Base-by-base conservation (phyloP, 1,140 invertebrate genomes). In the Ostrea denselamellosa region DNA sequence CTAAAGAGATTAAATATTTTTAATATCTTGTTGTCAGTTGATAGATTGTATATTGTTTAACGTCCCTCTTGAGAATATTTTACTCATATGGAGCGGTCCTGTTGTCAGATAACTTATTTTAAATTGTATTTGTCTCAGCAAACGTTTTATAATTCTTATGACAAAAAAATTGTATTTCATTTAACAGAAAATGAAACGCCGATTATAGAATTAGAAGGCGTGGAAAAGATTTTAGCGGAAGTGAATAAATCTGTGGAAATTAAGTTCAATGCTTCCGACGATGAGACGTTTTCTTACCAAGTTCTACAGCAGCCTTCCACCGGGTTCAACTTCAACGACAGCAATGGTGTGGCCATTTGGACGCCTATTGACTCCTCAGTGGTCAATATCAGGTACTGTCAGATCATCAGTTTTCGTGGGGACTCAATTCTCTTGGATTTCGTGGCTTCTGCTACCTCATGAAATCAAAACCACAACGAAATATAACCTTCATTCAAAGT, bases 331-430 rank as follows among this genome's bases (percentile, higher is more conserved):
- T 54, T 65, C 28, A 34, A 88, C 52, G 77, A 5, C 65, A 51
- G 54, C 17, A 52, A 28, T 4, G 87, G 87, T 68, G 54, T 68
- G 22, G 34, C 83, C 8, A 85, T 52, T n/a, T 88, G 87, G 87
- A 88, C 83, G 34, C 87, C 87, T 17, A 10, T 25, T 34, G 77
- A 56, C 53, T 10, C 77, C 12, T 56, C 54, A 34, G 25, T 83
- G 25, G 87, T 85, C 12, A 88, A 81, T 10, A 84, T 87, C 14
- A 65, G 82, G 86, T 87, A 84, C n/a, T 14, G 2, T 44, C 34
- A 44, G 5, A 44, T 44, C 34, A 44, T 2, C 5, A 5, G 1
- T 2, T 44, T 44, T 44, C 5, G 34, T 44, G 34, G 34, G 1
- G 34, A 44, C 34, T 5, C 34, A 44, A 44, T 44, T 44, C 34